A percentile compares a stretch with the other conserved stretches of the same genome.
These are phyloP conservation scores for Tortricodes alternella DNA, from an alignment of 2,888 invertebrate species.

Conservation along the genomic window DNA sequence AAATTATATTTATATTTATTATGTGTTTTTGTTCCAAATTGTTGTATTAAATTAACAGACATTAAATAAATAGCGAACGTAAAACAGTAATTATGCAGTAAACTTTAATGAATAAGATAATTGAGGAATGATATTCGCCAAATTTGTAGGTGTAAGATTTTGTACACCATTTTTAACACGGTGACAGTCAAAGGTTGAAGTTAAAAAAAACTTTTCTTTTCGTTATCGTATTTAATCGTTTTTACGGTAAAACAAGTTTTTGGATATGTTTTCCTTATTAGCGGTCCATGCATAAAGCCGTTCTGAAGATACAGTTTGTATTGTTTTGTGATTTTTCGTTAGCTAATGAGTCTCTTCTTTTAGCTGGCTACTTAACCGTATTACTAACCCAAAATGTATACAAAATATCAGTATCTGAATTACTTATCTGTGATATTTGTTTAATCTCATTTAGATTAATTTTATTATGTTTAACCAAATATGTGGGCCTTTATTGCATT, in stretches of 20 bases:
- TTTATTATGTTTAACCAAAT: constrained; percentile 21
- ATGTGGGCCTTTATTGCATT: constrained; percentile 25
- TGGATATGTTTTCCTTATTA: too few species aligned
- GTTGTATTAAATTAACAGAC: not conserved
- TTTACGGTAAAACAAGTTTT: too few species aligned
- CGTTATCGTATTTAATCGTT: too few species aligned
- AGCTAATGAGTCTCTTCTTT: too few species aligned
- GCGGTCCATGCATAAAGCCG: too few species aligned
- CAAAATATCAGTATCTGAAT: constrained; percentile 1
- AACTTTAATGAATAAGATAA: constrained; percentile 6
- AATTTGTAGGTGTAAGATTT: constrained; percentile 22
- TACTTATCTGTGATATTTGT: constrained; percentile 48
- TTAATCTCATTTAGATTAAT: constrained; percentile 44
- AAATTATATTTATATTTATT: not conserved
- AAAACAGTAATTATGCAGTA: constrained; percentile 27
- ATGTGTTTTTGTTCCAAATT: constrained; percentile 14
- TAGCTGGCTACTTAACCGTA: too few species aligned
- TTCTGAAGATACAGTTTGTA: too few species aligned
- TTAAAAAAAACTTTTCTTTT: too few species aligned
- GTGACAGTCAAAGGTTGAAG: too few species aligned
- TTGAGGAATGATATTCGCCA: constrained; percentile 4
- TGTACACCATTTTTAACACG: constrained; percentile 22
- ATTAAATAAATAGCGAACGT: constrained; percentile 11
- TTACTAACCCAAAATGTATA: too few species aligned
- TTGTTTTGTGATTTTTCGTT: too few species aligned